Base-by-base conservation (phyloP, 1,140 invertebrate genomes). In the Drosophila nigrodunni region DNA sequence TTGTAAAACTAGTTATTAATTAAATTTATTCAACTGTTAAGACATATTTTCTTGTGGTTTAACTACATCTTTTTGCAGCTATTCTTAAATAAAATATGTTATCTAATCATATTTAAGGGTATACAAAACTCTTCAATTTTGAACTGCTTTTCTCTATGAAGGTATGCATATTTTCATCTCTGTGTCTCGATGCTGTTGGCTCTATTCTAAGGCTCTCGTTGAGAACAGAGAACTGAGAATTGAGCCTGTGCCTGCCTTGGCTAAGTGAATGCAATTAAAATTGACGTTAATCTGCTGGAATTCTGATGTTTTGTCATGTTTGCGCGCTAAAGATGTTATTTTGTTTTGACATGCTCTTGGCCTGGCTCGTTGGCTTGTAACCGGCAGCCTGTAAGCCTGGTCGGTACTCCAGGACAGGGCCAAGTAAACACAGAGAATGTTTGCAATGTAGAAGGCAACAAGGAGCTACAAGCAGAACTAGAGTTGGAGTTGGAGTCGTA, bases 301-400 rank as follows among this genome's bases (percentile, higher is more conserved):
- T 89, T 89, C 86, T 89, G 85, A 89, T 89, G 85, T 89, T 89
- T 89, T 89, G 85, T 89, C 85, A 89, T 89, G 85, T 89, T 89
- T 89, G 85, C 86, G 85, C 85, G 85, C 85, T 89, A 89, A 89
- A 89, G 80, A 89, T 89, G 85, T 89, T 89, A 89, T 89, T 89
- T 89, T 89, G 80, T 89, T 89, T 89, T 89, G 85, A 89, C 85
- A 89, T 89, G 85, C 85, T 85, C 85, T 89, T 83, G 83, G 80
- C 71, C 71, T 61, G 77, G 80, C 71, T 57, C 37, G 9, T 41
- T 73, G 77, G 37, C 59, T 74, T 70, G 65, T 78, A 78, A 66
- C 70, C 78, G 74, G 76, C 72, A 82, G 80, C 60, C 61, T 46
- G 59, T 61, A 57, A 52, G 43, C 57, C 13, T 41, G 55, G 25